Percentiles rank a stretch among this genome's conserved stretches.
These are phyloP conservation scores for Galeopsomyia nigrocyanea DNA, from an alignment of 2,888 invertebrate species.

Conservation along the genomic window DNA sequence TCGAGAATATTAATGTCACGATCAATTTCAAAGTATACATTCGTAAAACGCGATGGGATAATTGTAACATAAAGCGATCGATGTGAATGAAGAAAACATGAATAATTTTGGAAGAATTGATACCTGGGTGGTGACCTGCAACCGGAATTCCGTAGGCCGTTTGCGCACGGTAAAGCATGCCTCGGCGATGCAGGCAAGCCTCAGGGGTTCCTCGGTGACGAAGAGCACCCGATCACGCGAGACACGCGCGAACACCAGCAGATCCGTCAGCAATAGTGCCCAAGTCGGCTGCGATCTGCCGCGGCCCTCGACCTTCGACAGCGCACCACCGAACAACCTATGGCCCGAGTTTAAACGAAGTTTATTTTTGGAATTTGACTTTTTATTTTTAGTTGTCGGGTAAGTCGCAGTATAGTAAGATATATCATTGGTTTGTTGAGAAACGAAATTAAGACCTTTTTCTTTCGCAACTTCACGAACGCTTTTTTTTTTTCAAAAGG, in stretches of 20 bases:
- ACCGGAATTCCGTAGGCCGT: conserved; percentile 87
- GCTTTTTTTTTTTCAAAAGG: too few relatives aligned
- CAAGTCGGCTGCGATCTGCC: conserved; percentile 83
- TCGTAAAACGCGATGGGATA: too few relatives aligned
- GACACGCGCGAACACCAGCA: conserved; percentile 87
- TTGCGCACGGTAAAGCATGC: conserved; percentile 89
- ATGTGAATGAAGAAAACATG: background rate
- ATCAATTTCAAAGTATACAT: too few relatives aligned
- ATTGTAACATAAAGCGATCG: too few relatives aligned
- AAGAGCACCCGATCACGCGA: conserved; percentile 89
- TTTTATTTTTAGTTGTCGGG: too few relatives aligned
- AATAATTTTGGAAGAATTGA: background rate
- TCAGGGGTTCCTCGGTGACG: conserved; percentile 88
- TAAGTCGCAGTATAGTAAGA: too few relatives aligned
- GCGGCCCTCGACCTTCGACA: conserved; percentile 86
- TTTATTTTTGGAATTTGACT: too few relatives aligned
- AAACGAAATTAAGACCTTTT: too few relatives aligned
- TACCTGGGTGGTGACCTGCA: conserved; percentile 72
- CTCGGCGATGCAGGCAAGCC: conserved; percentile 83
- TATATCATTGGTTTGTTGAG: too few relatives aligned
- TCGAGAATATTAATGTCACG: too few relatives aligned
- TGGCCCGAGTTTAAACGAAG: too few relatives aligned
- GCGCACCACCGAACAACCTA: conserved; percentile 85
- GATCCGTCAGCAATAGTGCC: conserved; percentile 87
- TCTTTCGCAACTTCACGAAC: too few relatives aligned